Evolutionary conservation across 2,113 vertebrate genomes (phyloP), one percentile per base, ranked within the genome.

Genomic region (Cynoglossus semilaevis): DNA sequence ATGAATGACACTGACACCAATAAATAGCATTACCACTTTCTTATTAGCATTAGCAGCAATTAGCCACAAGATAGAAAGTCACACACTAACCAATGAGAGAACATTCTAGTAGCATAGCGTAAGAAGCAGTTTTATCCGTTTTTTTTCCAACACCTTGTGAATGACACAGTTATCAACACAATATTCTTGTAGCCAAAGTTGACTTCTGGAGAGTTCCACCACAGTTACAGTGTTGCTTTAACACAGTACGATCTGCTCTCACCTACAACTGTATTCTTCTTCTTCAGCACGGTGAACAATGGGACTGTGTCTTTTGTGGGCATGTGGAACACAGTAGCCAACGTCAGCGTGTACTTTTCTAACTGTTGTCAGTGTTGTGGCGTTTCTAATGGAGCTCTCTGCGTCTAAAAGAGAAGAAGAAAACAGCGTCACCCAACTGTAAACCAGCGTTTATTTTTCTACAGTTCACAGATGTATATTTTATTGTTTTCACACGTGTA

Each of bases 361-460:
- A 67, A 77, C 12, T 93, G 92, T 47, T 92, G 88, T 74, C 22
- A 69, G 14, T 93, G 91, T 65, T 92, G 88, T 77, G 54, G 38
- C 15, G 15, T 90, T 18, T 73, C 70, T 40, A 43, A 83, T 45
- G 38, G 0, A 14, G 15, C 53, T 7, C 53, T 75, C 45, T 92
- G 89, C 72, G 22, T 16, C 19, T 90, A 88, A 64, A 53, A 10
- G 15, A 49, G 34, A 37, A 15, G 8, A n/a, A n/a, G n/a, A n/a
- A n/a, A n/a, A n/a, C n/a, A n/a, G n/a, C n/a, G n/a, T n/a, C n/a
- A n/a, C n/a, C n/a, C n/a, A 8, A 16, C 38, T 9, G 11, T 15
- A 4, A 1, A 29, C 1, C 8, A 46, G 16, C 60, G 34, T 67
- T 10, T 56, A 9, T 67, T 51, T 58, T 62, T 63, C 18, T 59